Percentiles rank a stretch among this genome's conserved stretches.
These are phyloP conservation scores for Drosophila repleta DNA, from an alignment of 1,140 invertebrate species.

Conservation along the genomic window DNA sequence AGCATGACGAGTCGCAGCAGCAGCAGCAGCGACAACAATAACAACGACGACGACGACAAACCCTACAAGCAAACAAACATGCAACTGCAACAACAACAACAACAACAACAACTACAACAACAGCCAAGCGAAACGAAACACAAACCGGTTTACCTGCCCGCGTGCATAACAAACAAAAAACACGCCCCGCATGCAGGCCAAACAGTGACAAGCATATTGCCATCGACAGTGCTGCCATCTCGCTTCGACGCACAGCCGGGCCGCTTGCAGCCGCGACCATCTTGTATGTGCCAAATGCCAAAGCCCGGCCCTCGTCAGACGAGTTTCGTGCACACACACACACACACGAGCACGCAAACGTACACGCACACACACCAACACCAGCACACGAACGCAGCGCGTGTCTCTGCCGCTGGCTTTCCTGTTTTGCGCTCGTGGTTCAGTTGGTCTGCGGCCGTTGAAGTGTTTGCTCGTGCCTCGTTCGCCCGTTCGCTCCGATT, in stretches of 20 bases:
- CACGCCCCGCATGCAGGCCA: slow-evolving; percentile 64
- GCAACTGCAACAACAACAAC: slow-evolving; percentile 60
- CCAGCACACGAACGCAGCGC: slow-evolving; percentile 16
- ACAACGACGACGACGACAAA: slow-evolving; percentile 14
- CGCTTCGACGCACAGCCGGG: slow-evolving; percentile 22
- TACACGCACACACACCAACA: background rate
- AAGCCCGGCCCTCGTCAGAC: slow-evolving; percentile 73
- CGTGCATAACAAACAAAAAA: slow-evolving; percentile 66
- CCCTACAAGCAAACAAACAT: slow-evolving; percentile 62
- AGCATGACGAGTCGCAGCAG: slow-evolving; percentile 60
- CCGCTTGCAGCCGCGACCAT: slow-evolving; percentile 65
- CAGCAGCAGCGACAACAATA: slow-evolving; percentile 24
- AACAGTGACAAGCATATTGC: slow-evolving; percentile 78
- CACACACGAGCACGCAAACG: background rate
- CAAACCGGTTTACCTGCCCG: slow-evolving; percentile 71
- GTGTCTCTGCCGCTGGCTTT: slow-evolving; percentile 60
- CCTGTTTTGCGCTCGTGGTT: slow-evolving; percentile 75
- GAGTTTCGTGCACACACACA: slow-evolving; percentile 42
- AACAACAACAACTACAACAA: slow-evolving; percentile 32
- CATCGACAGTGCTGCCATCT: slow-evolving; percentile 24
- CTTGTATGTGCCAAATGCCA: slow-evolving; percentile 75
- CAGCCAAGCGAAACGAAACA: slow-evolving; percentile 37
- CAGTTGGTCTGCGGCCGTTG: slow-evolving; percentile 83
- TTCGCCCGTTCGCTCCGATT: slow-evolving; percentile 43
- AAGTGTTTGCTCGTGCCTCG: slow-evolving; percentile 79